Base-by-base conservation (phyloP, 2,113 vertebrate genomes). In the Patagioenas fasciata region DNA sequence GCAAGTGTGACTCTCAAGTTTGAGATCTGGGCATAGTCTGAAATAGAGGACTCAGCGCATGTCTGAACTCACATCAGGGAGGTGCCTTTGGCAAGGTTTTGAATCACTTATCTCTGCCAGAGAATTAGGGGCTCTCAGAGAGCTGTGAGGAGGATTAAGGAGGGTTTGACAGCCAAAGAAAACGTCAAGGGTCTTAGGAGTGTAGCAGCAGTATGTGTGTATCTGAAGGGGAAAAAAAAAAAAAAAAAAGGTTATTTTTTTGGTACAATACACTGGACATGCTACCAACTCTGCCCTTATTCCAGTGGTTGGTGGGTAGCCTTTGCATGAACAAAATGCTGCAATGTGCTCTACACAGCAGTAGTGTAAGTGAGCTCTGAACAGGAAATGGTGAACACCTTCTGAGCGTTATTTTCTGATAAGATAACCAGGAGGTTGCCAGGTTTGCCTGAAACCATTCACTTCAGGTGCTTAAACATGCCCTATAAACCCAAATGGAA, bases 321-420 rank as follows among this genome's bases (percentile, higher is more conserved):
- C 40, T 72, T 81, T 47, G 21, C 13, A 24, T 57, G 60, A n/a
- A 62, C 64, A 57, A 78, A 61, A 28, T 4, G 2, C 65, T 61
- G 24, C 1, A 0, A n/a, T 47, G 11, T 44, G n/a, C 7, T 14
- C 53, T 26, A 42, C 16, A 38, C 15, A 69, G 70, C 56, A 34
- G 53, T 34, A 34, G 48, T 58, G 42, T 85, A 29, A 58, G 34
- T 50, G 13, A 66, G 12, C 48, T 50, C 53, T 93, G 44, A 86
- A 79, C 72, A 79, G 80, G 86, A 90, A 61, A 53, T 83, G 29
- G 73, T 64, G 62, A 88, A 89, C 29, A 32, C 65, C 36, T 66
- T 91, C 34, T 91, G 72, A 86, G 69, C 16, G 69, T 93, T 95
- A 89, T 85, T 85, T 96, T 67, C 86, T 78, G 62, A 54, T 29